phyloP scores from a whole-genome alignment of 2,797 vertebrate genomes.

The Takifugu rubripes region DNA sequence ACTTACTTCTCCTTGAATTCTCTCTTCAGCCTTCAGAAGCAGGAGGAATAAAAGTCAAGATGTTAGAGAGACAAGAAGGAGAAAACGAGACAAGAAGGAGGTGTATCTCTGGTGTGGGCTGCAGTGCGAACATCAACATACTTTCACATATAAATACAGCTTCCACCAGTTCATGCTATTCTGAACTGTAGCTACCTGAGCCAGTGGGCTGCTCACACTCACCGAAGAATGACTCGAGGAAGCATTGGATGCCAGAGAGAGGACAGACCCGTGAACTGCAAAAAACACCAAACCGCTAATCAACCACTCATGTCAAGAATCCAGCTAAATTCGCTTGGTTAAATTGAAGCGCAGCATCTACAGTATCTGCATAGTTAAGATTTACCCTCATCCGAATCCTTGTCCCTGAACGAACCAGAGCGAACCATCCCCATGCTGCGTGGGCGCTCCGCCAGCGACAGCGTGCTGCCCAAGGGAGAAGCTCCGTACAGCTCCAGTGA shows the following conservation, averaged over 20 bases:
- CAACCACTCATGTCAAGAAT: too few species aligned
- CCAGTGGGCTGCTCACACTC: slow-evolving; percentile 72
- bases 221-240: slow-evolving; percentile 95
- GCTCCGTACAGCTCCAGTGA: slow-evolving; percentile 87
- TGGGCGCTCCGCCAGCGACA: slow-evolving; percentile 90
- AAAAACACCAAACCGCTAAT: slow-evolving; percentile 67
- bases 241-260: slow-evolving; percentile 94
- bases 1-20: slow-evolving; percentile 73
- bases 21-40: slow-evolving; percentile 71
- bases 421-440: slow-evolving; percentile 93
- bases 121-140: slow-evolving; percentile 15
- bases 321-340: too few species aligned
- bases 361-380: not conserved
- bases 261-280: slow-evolving; percentile 92
- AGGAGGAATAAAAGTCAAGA: slow-evolving; percentile 49
- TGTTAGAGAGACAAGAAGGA: slow-evolving; percentile 40
- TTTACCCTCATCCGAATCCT: slow-evolving; percentile 87
- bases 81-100: slow-evolving; percentile 9
- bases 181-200: slow-evolving; percentile 54
- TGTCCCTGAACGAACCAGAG: slow-evolving; percentile 93
- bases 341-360: too few species aligned
- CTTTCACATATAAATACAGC: slow-evolving; percentile 10
- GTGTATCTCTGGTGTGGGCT: not conserved
- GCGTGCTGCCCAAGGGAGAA: slow-evolving; percentile 89
- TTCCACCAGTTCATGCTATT: slow-evolving; percentile 1